Evolutionary conservation across 2,888 invertebrate genomes (phyloP).

Genomic region (Agriopis aurantiaria): DNA sequence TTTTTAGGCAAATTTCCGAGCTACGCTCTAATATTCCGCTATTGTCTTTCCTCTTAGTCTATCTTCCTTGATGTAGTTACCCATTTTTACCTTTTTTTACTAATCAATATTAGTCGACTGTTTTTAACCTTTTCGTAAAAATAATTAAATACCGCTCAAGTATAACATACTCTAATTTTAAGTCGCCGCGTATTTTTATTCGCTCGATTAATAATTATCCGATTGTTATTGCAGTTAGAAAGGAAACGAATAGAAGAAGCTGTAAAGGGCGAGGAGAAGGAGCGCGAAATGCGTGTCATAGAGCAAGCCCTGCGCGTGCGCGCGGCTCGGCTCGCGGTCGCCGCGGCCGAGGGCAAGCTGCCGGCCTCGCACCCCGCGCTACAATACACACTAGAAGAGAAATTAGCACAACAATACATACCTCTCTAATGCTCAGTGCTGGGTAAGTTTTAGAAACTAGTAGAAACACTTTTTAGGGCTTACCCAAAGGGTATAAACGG

Average conservation of each 20-base stretch:
- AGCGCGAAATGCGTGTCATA: constrained; percentile 55
- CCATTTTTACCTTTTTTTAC: too few species aligned
- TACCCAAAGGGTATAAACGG: too few species aligned
- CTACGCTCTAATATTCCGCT: too few species aligned
- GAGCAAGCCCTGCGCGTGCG: constrained; percentile 68
- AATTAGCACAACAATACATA: constrained; percentile 61
- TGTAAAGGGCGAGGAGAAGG: constrained; percentile 59
- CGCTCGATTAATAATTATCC: not conserved
- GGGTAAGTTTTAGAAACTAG: constrained; percentile 11
- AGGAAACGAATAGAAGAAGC: constrained; percentile 71
- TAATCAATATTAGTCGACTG: too few species aligned
- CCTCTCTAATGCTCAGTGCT: constrained; percentile 2
- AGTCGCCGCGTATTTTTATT: too few species aligned
- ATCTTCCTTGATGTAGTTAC: too few species aligned
- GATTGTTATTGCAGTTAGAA: constrained; percentile 63
- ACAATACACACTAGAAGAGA: constrained; percentile 60
- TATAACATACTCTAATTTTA: too few species aligned
- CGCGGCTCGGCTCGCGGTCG: constrained; percentile 66
- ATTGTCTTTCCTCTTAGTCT: too few species aligned
- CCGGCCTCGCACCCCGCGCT: constrained; percentile 66
- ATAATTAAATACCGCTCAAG: too few species aligned
- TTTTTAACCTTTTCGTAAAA: too few species aligned
- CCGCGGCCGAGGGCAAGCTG: constrained; percentile 65
- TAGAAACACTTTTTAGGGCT: not conserved
- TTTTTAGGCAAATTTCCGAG: too few species aligned